Evolutionary conservation across 2,797 vertebrate genomes (phyloP), one percentile per base, ranked within the genome.

Genomic region (Phylloscopus collybita): DNA sequence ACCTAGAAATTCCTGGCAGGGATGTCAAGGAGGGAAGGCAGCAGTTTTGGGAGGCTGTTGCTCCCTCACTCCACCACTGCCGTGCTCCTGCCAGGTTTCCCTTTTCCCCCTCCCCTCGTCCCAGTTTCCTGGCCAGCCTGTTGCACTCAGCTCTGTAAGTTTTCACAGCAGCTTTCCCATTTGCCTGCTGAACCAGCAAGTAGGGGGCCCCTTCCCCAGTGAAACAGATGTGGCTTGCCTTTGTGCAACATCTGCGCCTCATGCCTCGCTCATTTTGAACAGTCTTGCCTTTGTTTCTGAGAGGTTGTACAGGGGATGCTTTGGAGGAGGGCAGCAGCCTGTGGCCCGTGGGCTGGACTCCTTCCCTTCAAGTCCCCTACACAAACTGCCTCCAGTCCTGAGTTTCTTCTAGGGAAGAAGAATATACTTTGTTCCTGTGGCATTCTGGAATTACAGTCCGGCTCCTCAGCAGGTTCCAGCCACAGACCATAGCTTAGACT

Each of bases 201-300:
- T 59, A 81, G 42, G 86, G 87, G 88, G 66, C 90, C 91, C 83
- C 83, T 90, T 92, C 73, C 73, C 50, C 10, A 0, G 49, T 1
- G 2, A 86, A 92, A 72, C 90, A 95, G 89, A 95, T 90, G 95
- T 84, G 92, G 65, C 40, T 73, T 26, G 45, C 78, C 80, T 95
- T 90, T 92, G 86, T 89, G 74, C 90, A 94, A 93, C 94, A 95
- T 87, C 95, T 92, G 92, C 8, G 71, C 88, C 71, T 72, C 49
- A 3, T 50, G 78, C 36, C 57, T 83, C 0, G 0, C 29, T 62
- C 80, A 6, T 75, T 72, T 50, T 7, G 64, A 94, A 94, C 86
- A 93, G 86, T 22, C 81, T 56, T 65, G 90, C 60, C 86, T 95
- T 94, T 97, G 95, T 94, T 86, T 5, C 2, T 9, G 19, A 27